phyloP scores from a whole-genome alignment of 2,888 invertebrate genomes.

The Ctenicera cuprea region DNA sequence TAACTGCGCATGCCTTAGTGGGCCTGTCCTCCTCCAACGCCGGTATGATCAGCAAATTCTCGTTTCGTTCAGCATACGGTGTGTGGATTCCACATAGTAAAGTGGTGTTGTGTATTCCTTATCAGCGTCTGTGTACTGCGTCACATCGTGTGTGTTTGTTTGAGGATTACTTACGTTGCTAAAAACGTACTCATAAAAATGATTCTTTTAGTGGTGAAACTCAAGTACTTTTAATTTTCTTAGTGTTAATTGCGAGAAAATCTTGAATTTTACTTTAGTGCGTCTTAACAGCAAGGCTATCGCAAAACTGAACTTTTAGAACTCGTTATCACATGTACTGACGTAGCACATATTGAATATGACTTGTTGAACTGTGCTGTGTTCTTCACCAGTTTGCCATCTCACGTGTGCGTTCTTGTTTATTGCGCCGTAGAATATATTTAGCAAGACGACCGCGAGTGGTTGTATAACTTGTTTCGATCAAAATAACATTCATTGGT shows the following conservation, averaged over 20 bases:
- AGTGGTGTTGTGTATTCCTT: conserved; percentile 43
- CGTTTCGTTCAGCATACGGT: conserved; percentile 58
- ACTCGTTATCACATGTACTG: conserved; percentile 58
- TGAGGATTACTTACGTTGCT: background rate
- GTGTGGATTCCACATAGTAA: conserved; percentile 59
- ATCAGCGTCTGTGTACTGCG: conserved; percentile 56
- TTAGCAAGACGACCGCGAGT: conserved; percentile 58
- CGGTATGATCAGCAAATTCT: conserved; percentile 54
- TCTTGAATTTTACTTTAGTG: conserved; percentile 48
- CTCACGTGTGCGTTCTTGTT: conserved; percentile 56
- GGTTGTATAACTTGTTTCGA: conserved; percentile 60
- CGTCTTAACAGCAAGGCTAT: conserved; percentile 60
- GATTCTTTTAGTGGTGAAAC: conserved; percentile 19
- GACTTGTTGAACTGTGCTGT: conserved; percentile 64
- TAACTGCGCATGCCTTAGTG: conserved; percentile 66
- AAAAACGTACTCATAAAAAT: conserved; percentile 3
- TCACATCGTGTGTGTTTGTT: conserved; percentile 53
- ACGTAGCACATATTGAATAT: conserved; percentile 58
- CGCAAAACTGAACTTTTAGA: conserved; percentile 58
- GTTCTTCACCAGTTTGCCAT: conserved; percentile 55
- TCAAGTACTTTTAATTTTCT: conserved; percentile 5
- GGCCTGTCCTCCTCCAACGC: conserved; percentile 66
- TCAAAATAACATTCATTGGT: conserved; percentile 35
- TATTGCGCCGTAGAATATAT: conserved; percentile 66
- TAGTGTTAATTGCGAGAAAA: background rate